phyloP scores from a whole-genome alignment of 2,888 invertebrate genomes.

The Scaptomyza tumidula region DNA sequence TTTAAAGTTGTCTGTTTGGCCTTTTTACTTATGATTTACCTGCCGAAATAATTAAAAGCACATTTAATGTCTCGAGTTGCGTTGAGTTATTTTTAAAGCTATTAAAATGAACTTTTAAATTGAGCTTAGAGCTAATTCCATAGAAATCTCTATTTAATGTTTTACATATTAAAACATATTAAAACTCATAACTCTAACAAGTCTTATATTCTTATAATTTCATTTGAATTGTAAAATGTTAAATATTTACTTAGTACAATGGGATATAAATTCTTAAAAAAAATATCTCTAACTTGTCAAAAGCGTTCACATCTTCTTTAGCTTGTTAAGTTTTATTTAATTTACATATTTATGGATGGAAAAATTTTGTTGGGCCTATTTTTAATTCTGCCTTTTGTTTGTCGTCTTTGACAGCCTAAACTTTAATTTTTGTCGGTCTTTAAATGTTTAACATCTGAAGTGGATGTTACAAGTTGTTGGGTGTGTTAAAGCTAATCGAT shows the following conservation, averaged over 20 bases:
- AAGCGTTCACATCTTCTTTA: conserved; percentile 1
- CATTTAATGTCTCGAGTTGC: conserved; percentile 43
- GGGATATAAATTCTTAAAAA: background rate
- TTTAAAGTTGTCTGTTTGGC: conserved; percentile 43
- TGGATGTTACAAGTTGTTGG: conserved; percentile 20
- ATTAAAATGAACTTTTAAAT: conserved; percentile 38
- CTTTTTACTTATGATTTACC: conserved; percentile 70
- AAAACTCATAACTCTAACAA: no score
- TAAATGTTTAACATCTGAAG: conserved; percentile 2
- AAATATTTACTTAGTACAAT: no score
- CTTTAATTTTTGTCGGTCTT: background rate
- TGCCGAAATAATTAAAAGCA: conserved; percentile 56
- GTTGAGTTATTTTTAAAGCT: conserved; percentile 39
- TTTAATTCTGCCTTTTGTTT: conserved; percentile 12
- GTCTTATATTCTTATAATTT: no score
- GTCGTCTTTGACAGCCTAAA: conserved; percentile 11
- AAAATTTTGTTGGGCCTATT: conserved; percentile 8
- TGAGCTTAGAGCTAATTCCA: conserved; percentile 7
- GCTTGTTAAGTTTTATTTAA: background rate
- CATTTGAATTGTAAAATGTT: no score
- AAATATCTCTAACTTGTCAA: background rate
- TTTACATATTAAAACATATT: no score
- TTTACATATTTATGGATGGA: conserved; percentile 40
- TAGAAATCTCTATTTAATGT: background rate
- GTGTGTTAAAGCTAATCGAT: conserved; percentile 36